Conservation (phyloP, 1,140 invertebrate genomes). For the Thalassaphorura encarpata region DNA sequence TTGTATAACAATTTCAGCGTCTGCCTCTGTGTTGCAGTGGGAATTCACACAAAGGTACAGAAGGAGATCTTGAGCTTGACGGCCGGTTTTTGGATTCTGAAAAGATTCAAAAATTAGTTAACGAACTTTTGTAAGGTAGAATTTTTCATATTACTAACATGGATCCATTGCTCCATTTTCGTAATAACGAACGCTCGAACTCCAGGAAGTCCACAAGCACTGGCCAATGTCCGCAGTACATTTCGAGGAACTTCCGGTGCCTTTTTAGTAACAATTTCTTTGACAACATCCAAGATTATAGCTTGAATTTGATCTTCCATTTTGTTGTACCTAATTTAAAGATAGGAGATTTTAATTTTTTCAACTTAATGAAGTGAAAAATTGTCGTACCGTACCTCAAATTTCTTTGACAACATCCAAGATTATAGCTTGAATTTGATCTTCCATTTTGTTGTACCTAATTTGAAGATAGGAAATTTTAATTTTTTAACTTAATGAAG, state of each 20-base stretch:
- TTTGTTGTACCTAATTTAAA: constrained; percentile 48
- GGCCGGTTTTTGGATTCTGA: constrained; percentile 86
- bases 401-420: neutral
- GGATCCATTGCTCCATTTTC: constrained; percentile 81
- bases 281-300: constrained; percentile 72
- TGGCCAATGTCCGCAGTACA: constrained; percentile 14
- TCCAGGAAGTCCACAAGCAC: constrained; percentile 11
- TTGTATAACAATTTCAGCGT: too few species aligned
- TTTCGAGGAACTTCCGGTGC: constrained; percentile 25
- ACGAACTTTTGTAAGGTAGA: too few species aligned
- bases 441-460: constrained; percentile 53
- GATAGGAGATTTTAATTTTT: constrained; percentile 13
- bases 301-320: constrained; percentile 62
- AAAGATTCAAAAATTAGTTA: too few species aligned
- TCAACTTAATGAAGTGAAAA: neutral
- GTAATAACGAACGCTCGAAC: constrained; percentile 70
- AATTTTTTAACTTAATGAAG: neutral
- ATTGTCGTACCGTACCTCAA: neutral
- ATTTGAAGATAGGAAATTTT: constrained; percentile 22
- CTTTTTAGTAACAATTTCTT: constrained; percentile 46
- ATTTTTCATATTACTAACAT: too few species aligned
- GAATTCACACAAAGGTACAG: constrained; percentile 86
- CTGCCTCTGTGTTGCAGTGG: too few species aligned
- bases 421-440: constrained; percentile 60
- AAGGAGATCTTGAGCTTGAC: constrained; percentile 85